A percentile compares a stretch with the other conserved stretches of the same genome.
Evolutionary conservation across 2,113 vertebrate genomes (phyloP).

Genomic region (Leucopsar rothschildi): DNA sequence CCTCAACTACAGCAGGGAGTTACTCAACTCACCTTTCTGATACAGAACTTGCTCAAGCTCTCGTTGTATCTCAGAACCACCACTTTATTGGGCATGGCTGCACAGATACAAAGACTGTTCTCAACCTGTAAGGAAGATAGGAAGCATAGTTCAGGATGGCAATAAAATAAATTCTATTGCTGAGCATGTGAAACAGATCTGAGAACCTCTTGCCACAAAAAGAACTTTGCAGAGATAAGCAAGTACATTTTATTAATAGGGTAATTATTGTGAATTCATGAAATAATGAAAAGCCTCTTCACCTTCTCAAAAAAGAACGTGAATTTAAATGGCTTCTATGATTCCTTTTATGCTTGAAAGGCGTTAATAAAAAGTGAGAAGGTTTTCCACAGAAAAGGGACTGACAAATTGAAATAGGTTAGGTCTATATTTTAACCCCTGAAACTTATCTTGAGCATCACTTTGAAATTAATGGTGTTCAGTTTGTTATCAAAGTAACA

Average conservation of each 20-base stretch:
- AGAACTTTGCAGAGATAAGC: background rate
- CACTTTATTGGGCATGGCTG: conserved; percentile 95
- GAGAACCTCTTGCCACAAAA: background rate
- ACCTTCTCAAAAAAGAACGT: background rate
- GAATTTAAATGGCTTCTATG: background rate
- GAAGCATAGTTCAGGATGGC: background rate
- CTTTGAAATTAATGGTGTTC: background rate
- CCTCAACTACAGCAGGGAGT: background rate
- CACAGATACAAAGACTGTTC: conserved; percentile 92
- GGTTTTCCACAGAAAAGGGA: background rate
- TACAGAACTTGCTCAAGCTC: conserved; percentile 95
- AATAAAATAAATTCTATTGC: background rate
- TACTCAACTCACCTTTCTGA: conserved; percentile 84
- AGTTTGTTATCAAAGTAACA: background rate
- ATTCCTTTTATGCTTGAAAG: background rate
- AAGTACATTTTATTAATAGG: background rate
- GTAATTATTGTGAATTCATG: background rate
- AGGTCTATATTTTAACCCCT: background rate
- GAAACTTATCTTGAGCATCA: background rate
- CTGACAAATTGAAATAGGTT: background rate
- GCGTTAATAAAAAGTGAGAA: background rate
- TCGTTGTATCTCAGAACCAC: conserved; percentile 94
- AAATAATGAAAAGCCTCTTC: conserved; percentile 35
- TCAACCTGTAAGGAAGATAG: conserved; percentile 81
- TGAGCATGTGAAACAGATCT: rapidly evolving